Evolutionary conservation across 2,113 vertebrate species (phyloP), one percentile per base, ranked within the genome.

Genomic region (Eudorcas thomsonii): DNA sequence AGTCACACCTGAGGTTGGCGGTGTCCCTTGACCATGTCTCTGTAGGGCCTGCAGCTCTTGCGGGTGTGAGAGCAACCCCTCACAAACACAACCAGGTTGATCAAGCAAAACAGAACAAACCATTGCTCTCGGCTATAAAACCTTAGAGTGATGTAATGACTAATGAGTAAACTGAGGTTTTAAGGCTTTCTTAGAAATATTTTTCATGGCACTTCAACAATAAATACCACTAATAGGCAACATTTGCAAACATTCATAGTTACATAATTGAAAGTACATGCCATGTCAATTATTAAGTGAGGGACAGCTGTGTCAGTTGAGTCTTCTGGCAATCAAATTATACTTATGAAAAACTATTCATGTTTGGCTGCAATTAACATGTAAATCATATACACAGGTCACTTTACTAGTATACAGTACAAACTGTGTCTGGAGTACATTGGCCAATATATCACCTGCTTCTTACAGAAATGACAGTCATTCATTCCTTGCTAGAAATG

Each of bases 151-250:
- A 96, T 71, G 88, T 78, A 97, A 97, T 55, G 86, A 30, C 94
- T 91, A 96, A 52, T 55, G 88, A n/a, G 95, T 92, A 96, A 52
- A 90, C 13, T 90, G 89, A 98, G 90, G 85, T 82, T 98, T 98
- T 99, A 99, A 99, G 98, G 98, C 98, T 97, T 57, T 45, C 96
- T 96, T 88, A 97, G 33, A 98, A 98, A 95, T 93, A 93, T 6
- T 98, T 98, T 95, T 90, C 96, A 98, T 98, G 98, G 98, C 98
- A 99, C 45, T 45, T 45, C 45, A 45, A 45, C 45, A 45, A 45
- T 45, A 45, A 45, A 45, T 45, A 45, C 45, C 45, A 45, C 45
- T 45, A 45, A 45, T 45, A 45, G 45, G 45, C 45, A 45, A 45
- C 45, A 45, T 9, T 45, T 96, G 95, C 83, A 96, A 90, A 90